These are phyloP conservation scores for Tachuris rubrigastra DNA, from an alignment of 2,113 vertebrate species.

Conservation along the genomic window DNA sequence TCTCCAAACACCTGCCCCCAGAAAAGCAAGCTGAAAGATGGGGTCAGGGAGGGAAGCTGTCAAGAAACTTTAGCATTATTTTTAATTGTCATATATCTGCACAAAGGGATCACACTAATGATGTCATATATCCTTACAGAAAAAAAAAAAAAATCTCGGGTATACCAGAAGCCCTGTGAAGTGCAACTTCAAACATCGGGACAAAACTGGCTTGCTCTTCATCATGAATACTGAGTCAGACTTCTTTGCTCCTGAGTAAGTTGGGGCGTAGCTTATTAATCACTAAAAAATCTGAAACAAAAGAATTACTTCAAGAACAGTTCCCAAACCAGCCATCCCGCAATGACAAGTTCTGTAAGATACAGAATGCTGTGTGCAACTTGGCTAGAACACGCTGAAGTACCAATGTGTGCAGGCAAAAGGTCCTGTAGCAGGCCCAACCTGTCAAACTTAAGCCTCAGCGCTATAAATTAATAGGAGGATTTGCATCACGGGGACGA, in stretches of 20 bases:
- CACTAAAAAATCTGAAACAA: not conserved
- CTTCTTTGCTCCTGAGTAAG: not conserved
- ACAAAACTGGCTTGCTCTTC: not conserved
- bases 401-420: fast-evolving
- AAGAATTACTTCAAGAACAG: not conserved
- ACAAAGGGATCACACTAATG: not conserved
- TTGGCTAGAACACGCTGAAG: not conserved
- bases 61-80: not conserved
- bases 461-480: not conserved
- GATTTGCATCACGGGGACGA: not conserved
- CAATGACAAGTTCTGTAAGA: not conserved
- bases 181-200: not conserved
- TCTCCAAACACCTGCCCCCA: not conserved
- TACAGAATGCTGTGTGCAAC: not conserved
- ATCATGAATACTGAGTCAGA: not conserved
- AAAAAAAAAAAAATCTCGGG: not conserved
- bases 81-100: not conserved
- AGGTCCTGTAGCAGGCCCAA: not conserved
- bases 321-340: not conserved
- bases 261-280: not conserved
- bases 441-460: not conserved
- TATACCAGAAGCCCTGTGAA: not conserved
- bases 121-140: not conserved
- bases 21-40: not conserved
- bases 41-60: not conserved